Base-by-base conservation (phyloP, 1,140 invertebrate genomes). In the Anoplolepis gracilipes region DNA sequence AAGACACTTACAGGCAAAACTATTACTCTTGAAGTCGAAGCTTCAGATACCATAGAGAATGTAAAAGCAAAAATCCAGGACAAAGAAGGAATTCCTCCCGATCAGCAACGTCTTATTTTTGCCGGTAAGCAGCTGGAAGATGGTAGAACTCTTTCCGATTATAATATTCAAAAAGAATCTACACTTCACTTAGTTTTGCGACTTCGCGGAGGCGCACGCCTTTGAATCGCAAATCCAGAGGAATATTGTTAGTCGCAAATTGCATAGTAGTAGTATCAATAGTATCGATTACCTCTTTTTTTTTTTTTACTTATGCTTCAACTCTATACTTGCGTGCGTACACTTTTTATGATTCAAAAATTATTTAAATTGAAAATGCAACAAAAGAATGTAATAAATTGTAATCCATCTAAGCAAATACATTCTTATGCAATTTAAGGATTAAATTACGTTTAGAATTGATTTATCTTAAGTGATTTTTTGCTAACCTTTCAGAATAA, bases 1-100 rank as follows among this genome's bases (percentile, higher is more conserved):
- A 96, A 96, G 88, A 96, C 96, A 25, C 91, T 97, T 16, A 97
- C 96, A 39, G 97, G 96, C 2, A 97, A 97, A 90, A 97, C 96
- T 59, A 95, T 95, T 76, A 95, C 96, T 0, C 93, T 97, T 5
- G 96, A 97, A 92, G 96, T 97, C 3, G 96, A 97, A 90, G 88
- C 88, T 22, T 96, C 95, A 70, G 96, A 97, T 87, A 96, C 96
- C 0, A 97, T 97, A 88, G 96, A 97, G 85, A 97, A 97, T 93
- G 96, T 97, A 0, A 96, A 96, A 88, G 96, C 96, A 42, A 96
- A 96, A 87, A 96, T 96, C 0, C 93, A 55, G 95, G 96, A 96
- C 70, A 90, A 87, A 64, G 77, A 85, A 87, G 96, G 96, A 87
- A 95, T 94, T 88, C 95, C 95, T 42, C 95, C 95, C 85, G 94